Base-by-base conservation (phyloP, 2,888 invertebrate species). In the Unio pictorum region DNA sequence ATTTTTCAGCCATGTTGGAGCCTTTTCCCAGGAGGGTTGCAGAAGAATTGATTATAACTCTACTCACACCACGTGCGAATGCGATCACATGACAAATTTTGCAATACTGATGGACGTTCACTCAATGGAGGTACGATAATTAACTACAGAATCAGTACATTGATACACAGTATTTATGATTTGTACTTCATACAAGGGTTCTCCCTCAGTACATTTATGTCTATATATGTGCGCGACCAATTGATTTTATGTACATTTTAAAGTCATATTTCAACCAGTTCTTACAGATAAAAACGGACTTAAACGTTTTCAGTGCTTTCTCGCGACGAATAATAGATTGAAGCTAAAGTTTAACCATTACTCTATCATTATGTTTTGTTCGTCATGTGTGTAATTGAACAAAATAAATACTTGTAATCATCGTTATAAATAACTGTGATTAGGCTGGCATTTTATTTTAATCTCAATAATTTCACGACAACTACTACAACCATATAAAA, bases 41-140 rank as follows among this genome's bases (percentile, higher is more conserved):
- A 66, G 69, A 7, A 58, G 82, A 65, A 69, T 73, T 28, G 60
- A 61, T 26, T 73, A 71, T 55, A 87, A 88, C 72, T 60, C 56
- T 15, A 85, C 82, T 7, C 85, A 87, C 68, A 87, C 88, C 23
- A 81, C 81, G 8, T 89, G 89, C 68, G 69, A 84, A 59, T 89
- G 89, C 78, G 75, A 84, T 64, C 89, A 89, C 77, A 82, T 89
- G 45, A 89, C 89, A 66, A 89, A 87, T 81, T 89, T 89, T 76
- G 89, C 89, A 58, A 84, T 89, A 17, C 84, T 89, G 63, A 86
- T 89, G 86, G 86, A 88, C 68, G 83, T 88, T 18, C 77, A 77
- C 34, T 64, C 65, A 18, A 71, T 69, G 4, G 59, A 68, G 68
- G 73, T 79, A 65, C 34, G 63, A 45, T 20, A 45, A 17, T 26